These are phyloP conservation scores for Tetrapedia diversipes DNA, from an alignment of 2,888 invertebrate genomes.

Conservation along the genomic window DNA sequence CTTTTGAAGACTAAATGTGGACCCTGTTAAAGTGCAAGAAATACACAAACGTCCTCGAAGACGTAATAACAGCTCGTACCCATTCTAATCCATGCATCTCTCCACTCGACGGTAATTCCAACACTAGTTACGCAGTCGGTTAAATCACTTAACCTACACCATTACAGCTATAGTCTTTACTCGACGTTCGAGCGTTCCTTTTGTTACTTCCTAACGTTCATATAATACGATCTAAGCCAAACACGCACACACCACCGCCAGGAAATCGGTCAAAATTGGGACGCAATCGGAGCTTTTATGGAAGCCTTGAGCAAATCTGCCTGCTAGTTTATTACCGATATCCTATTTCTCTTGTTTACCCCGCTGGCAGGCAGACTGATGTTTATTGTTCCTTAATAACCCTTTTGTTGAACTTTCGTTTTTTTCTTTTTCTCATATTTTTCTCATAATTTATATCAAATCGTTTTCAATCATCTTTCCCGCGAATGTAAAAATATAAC, in stretches of 20 bases:
- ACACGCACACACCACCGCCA: conserved; percentile 71
- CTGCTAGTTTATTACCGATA: conserved; percentile 22
- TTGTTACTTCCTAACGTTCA: conserved; percentile 48
- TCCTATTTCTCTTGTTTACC: neutral
- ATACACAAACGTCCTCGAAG: conserved; percentile 27
- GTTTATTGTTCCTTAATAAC: conserved; percentile 51
- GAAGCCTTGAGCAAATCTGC: conserved; percentile 73
- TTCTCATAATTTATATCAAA: conserved; percentile 28
- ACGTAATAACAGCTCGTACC: conserved; percentile 33
- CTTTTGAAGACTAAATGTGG: conserved; percentile 51
- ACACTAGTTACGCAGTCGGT: conserved; percentile 61
- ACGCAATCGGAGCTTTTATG: conserved; percentile 74
- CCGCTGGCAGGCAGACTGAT: conserved; percentile 48
- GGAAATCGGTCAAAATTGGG: conserved; percentile 68
- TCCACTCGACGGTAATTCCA: conserved; percentile 40
- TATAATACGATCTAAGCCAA: conserved; percentile 66
- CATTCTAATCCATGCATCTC: conserved; percentile 10
- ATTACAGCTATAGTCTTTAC: conserved; percentile 58
- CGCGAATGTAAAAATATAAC: conserved; percentile 58
- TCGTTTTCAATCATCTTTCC: conserved; percentile 28
- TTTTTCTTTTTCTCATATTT: conserved; percentile 3
- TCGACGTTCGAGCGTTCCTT: conserved; percentile 46
- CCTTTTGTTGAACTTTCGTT: conserved; percentile 17
- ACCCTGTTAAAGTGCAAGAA: conserved; percentile 60
- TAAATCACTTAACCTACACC: conserved; percentile 60